A percentile compares a stretch with the other conserved stretches of the same genome.
Evolutionary conservation across 2,113 vertebrate species (phyloP).

Genomic region (Heliornis fulica): DNA sequence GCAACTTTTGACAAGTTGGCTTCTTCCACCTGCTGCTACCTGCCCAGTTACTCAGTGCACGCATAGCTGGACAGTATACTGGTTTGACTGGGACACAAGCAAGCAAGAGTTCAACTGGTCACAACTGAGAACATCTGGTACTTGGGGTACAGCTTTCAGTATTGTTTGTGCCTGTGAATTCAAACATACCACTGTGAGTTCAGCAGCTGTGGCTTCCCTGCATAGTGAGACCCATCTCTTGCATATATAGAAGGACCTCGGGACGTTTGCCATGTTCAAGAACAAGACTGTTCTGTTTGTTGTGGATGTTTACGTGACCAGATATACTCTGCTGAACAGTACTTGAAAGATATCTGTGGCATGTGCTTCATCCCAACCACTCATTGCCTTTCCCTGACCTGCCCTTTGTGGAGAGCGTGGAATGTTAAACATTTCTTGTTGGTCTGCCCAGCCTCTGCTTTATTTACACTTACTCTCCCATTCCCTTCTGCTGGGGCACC

Average conservation of each 20-base stretch:
- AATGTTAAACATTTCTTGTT: conserved; percentile 81
- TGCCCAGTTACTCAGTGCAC: neutral
- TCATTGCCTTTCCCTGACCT: conserved; percentile 79
- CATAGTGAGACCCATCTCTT: conserved; percentile 27
- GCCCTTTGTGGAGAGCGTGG: conserved; percentile 79
- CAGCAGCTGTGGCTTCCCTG: conserved; percentile 40
- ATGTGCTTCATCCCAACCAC: conserved; percentile 75
- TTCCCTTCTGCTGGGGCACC: conserved; percentile 52
- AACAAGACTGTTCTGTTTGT: conserved; percentile 58
- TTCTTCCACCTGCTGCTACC: neutral
- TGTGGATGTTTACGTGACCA: conserved; percentile 67
- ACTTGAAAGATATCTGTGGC: conserved; percentile 81
- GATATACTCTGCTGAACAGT: conserved; percentile 54
- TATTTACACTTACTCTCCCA: conserved; percentile 71
- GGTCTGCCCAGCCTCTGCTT: conserved; percentile 71
- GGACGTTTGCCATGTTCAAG: conserved; percentile 45
- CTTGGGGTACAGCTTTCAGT: neutral
- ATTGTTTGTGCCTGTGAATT: conserved; percentile 5
- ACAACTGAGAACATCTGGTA: neutral
- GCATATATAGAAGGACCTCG: conserved; percentile 2
- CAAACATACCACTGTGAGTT: conserved; percentile 20
- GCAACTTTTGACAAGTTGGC: neutral
- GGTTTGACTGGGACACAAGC: conserved; percentile 21
- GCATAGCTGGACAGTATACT: neutral
- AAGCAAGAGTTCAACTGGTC: neutral